Base-by-base conservation (phyloP, 2,113 vertebrate species). In the Dipodomys stephensi region DNA sequence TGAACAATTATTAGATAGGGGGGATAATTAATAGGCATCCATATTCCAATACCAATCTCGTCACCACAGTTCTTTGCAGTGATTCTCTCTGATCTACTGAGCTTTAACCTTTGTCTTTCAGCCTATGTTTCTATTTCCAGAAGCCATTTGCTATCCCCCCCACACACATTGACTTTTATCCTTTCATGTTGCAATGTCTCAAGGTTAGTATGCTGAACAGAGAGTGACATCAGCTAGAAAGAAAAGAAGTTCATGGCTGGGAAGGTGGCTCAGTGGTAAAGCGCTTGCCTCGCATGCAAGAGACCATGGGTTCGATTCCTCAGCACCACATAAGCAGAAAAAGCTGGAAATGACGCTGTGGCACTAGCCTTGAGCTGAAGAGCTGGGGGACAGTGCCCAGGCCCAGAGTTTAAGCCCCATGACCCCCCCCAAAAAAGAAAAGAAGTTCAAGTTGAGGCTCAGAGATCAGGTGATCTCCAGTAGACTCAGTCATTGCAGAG, bases 151-250 rank as follows among this genome's bases (percentile, higher is more conserved):
- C 83, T 83, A 27, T 80, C 44, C 12, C 23, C 30, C 78, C 15
- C 0, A 0, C 5, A 20, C 16, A 0, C 5, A 20, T 16, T 28
- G 27, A 6, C 27, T 44, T 68, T 71, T 35, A 3, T 82, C 76
- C 18, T 72, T 60, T 69, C 67, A 0, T 4, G 15, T 18, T 57
- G 25, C 32, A 44, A 74, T 46, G 18, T 83, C 84, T 79, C 49
- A n/a, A 71, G 83, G 9, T 22, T 74, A 57, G 23, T 3, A 22
- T 27, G 44, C 83, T 28, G n/a, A 19, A 69, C 22, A 78, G 57
- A 69, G 53, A 18, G 22, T 73, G 57, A 69, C 80, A 28, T 20
- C 64, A 32, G 44, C 35, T 25, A 2, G 39, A 16, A 68, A 73
- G 88, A 78, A 39, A 71, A 35, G 57, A 69, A 32, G 13, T 6